phyloP scores from a whole-genome alignment of 2,888 invertebrate species.

The Opisthograptis luteolata region DNA sequence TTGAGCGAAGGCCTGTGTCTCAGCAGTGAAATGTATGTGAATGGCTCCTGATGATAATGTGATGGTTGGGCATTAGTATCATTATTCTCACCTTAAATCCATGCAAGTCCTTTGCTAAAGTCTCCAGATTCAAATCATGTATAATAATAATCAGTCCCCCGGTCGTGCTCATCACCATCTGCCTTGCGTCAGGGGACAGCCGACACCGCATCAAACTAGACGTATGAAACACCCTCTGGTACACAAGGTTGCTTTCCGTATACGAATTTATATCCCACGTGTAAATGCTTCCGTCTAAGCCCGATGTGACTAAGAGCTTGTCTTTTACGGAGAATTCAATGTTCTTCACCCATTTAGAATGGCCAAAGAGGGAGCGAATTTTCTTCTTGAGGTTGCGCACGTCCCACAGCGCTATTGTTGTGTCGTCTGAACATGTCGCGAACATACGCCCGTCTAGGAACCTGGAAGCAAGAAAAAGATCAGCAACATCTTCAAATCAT shows the following conservation, averaged over 20 bases:
- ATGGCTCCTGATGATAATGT: too few relatives aligned
- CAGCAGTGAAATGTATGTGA: too few relatives aligned
- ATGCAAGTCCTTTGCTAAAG: conserved; percentile 90
- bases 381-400: conserved; percentile 92
- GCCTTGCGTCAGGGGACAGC: conserved; percentile 92
- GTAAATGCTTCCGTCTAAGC: conserved; percentile 96
- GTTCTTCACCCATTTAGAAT: conserved; percentile 98
- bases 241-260: conserved; percentile 90
- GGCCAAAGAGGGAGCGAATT: conserved; percentile 91
- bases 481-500: too few relatives aligned
- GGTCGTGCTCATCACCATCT: conserved; percentile 96
- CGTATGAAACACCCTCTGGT: conserved; percentile 93
- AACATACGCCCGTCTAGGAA: conserved; percentile 94
- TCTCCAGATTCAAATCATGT: conserved; percentile 93
- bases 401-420: conserved; percentile 97
- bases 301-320: conserved; percentile 94
- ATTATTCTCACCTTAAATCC: conserved; percentile 89
- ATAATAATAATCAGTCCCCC: conserved; percentile 95
- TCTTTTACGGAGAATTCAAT: conserved; percentile 95
- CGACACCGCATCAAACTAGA: conserved; percentile 94
- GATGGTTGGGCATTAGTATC: too few relatives aligned
- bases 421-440: conserved; percentile 97
- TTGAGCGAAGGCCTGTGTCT: too few relatives aligned
- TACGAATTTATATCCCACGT: conserved; percentile 97
- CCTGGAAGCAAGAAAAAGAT: conserved; percentile 80